Evolutionary conservation across 2,888 invertebrate genomes (phyloP).

Genomic region (Spodoptera exigua): DNA sequence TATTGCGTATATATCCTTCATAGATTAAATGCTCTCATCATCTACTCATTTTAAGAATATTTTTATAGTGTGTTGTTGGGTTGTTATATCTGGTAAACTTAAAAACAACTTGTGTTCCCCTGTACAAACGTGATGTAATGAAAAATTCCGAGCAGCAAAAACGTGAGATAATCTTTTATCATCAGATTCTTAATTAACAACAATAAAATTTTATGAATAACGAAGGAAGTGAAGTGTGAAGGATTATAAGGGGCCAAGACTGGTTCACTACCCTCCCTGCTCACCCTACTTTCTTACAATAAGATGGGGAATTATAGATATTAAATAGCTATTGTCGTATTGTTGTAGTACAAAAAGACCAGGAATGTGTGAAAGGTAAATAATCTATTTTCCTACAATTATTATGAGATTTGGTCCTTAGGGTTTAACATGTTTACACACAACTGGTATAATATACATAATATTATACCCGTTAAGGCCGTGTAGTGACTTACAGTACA

Average conservation of each 20-base stretch:
- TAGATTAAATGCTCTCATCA: too few relatives aligned
- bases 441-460: too few relatives aligned
- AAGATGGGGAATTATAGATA: conserved; percentile 50
- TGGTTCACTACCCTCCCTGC: conserved; percentile 67
- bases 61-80: too few relatives aligned
- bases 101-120: too few relatives aligned
- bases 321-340: conserved; percentile 44
- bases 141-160: conserved; percentile 56
- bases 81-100: too few relatives aligned
- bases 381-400: not conserved
- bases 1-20: too few relatives aligned
- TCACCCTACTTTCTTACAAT: conserved; percentile 54
- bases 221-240: conserved; percentile 74
- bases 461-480: too few relatives aligned
- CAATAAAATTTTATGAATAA: conserved; percentile 79
- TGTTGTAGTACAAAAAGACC: conserved; percentile 27
- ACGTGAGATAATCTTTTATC: conserved; percentile 81
- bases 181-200: conserved; percentile 80
- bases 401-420: too few relatives aligned
- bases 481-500: too few relatives aligned
- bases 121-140: too few relatives aligned
- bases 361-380: conserved; percentile 24
- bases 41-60: too few relatives aligned
- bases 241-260: conserved; percentile 76
- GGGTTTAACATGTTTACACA: too few relatives aligned